Conservation (phyloP, 2,888 invertebrate genomes). For the Seira sanloemensis region DNA sequence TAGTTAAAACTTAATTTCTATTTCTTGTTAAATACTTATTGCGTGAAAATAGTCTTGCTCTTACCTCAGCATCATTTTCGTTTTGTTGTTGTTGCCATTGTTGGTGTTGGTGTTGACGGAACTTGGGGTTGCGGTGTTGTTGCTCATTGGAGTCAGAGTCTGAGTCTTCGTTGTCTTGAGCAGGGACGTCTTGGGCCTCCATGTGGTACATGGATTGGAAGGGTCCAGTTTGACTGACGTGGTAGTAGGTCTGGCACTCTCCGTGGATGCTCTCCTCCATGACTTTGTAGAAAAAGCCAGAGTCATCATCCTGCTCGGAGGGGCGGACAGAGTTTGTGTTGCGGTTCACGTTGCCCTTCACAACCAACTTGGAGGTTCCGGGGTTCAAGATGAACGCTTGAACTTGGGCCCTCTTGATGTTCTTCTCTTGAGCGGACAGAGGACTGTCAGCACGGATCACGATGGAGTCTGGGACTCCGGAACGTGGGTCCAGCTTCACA, state of each 20-base stretch:
- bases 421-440: conserved; percentile 74
- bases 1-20: not conserved
- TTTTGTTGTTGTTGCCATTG: conserved; percentile 19
- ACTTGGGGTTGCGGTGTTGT: conserved; percentile 33
- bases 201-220: conserved; percentile 65
- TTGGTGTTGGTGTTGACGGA: conserved; percentile 18
- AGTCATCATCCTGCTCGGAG: conserved; percentile 64
- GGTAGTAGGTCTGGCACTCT: conserved; percentile 75
- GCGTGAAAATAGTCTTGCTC: not conserved
- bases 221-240: conserved; percentile 67
- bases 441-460: conserved; percentile 75
- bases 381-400: conserved; percentile 68
- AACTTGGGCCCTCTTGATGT: conserved; percentile 76
- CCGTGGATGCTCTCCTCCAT: conserved; percentile 74
- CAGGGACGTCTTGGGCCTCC: conserved; percentile 66
- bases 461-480: conserved; percentile 72
- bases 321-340: conserved; percentile 66
- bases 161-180: conserved; percentile 12
- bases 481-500: conserved; percentile 59
- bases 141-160: conserved; percentile 11
- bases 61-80: conserved; percentile 57
- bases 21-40: not conserved
- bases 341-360: conserved; percentile 70
- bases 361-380: conserved; percentile 61
- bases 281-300: conserved; percentile 71